Base-by-base conservation (phyloP, 2,888 invertebrate genomes). In the Scaptomyza tumidula region DNA sequence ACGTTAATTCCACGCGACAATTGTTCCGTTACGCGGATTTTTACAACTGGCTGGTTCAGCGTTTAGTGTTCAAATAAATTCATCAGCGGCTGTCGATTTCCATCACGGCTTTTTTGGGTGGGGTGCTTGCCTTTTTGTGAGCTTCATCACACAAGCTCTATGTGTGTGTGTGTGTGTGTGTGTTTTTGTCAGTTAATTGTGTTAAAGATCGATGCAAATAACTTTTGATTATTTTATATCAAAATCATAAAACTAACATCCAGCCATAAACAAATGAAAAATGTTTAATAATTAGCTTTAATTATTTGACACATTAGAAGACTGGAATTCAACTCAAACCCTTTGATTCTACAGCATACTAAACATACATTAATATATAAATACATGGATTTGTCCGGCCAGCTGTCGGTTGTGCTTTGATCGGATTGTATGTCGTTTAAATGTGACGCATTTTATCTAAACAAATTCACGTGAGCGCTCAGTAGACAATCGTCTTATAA, bases 41-140 rank as follows among this genome's bases (percentile, higher is more conserved):
- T 86, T 77, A 86, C 84, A 73, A 89, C 86, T 75, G 71, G 58
- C 78, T 81, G 78, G 89, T 86, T 88, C 86, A 55, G 58, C 87
- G 88, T 84, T 89, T 88, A 80, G 73, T 84, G 70, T 61, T 59
- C 79, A 84, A 86, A 89, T 86, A 88, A 89, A 86, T 62, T 78
- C 77, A 88, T 79, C 78, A 72, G 24, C 57, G 31, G 24, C 41
- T 44, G 35, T 50, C 75, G 56, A 52, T 56, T 61, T 48, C 46
- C 58, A 61, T 56, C 65, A 50, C 43, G 14, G 44, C 31, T 35
- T 37, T 37, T 72, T n/a, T 37, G 45, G 3, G 6, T 13, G 24
- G 29, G 16, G 19, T 33, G 49, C 13, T 35, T 29, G 46, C 29
- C 41, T 37, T 31, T 61, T 48, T 5, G 39, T 48, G 43, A 37